Base-by-base conservation (phyloP, 2,888 invertebrate genomes). In the Elegia similella region DNA sequence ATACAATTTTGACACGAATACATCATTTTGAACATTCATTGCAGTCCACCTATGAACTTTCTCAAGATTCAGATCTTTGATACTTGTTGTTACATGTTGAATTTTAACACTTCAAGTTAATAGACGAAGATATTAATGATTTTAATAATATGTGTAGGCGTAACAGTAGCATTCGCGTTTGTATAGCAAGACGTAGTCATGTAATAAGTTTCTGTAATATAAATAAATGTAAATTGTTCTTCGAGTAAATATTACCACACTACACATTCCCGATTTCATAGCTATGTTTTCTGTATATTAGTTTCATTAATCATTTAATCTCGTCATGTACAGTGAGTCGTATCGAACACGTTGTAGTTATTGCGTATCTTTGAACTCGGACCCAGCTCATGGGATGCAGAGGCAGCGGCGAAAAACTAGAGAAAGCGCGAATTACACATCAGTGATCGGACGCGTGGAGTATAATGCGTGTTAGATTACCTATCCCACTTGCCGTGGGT, bases 11-110 rank as follows among this genome's bases (percentile, higher is more conserved):
- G 13, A 7, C 12, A 42, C 1, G 48, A 42, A 32, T 47, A 57
- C 54, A 55, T 60, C 59, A 23, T 23, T 60, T 59, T 60, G 56
- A 15, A n/a, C 12, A 6, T 38, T 5, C 10, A 44, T 53, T 44
- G 42, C 42, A 34, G 42, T 57, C 50, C 52, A 62, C 63, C 68
- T 73, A 68, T 72, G 73, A 73, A 75, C 73, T 76, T 73, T 62
- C 75, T 73, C 68, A 65, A 66, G 60, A 66, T 61, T 58, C 60
- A 61, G 68, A 75, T 76, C 75, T 72, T 75, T 80, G 77, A 76
- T 76, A 70, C 70, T 80, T 85, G 85, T 86, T 86, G 81, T 84
- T 82, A 76, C 70, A 75, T 86, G 80, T 84, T 76, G 83, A 83
- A 88, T 85, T 85, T 86, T 87, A 86, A 82, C 76, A 72, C 73